phyloP scores from a whole-genome alignment of 2,888 invertebrate genomes.

The Pedicia rivosa region DNA sequence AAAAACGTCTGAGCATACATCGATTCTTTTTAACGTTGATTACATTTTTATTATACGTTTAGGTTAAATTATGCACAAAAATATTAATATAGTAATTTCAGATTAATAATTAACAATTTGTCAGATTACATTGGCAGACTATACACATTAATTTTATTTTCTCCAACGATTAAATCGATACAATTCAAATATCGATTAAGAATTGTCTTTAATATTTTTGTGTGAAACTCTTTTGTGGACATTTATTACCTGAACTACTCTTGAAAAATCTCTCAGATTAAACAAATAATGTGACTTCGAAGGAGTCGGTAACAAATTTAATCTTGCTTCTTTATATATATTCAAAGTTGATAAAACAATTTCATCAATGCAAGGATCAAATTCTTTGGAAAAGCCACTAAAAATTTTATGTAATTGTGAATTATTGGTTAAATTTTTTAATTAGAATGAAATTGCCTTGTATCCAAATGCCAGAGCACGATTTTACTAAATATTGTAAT shows the following conservation, averaged over 20 bases:
- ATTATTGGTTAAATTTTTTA: neutral
- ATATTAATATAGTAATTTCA: no score
- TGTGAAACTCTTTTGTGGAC: no score
- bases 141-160: no score
- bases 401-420: slow-evolving; percentile 12
- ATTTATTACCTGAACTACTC: slow-evolving; percentile 49
- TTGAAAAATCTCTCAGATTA: slow-evolving; percentile 83
- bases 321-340: slow-evolving; percentile 68
- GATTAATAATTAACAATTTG: no score
- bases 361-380: slow-evolving; percentile 82
- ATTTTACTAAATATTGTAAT: slow-evolving; percentile 77
- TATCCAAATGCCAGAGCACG: slow-evolving; percentile 88
- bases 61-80: no score
- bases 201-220: no score
- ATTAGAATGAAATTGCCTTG: slow-evolving; percentile 41
- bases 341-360: slow-evolving; percentile 74
- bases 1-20: no score
- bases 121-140: no score
- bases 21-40: no score
- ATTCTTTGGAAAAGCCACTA: slow-evolving; percentile 87
- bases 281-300: slow-evolving; percentile 90
- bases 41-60: no score
- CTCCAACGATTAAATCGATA: no score
- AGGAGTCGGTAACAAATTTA: slow-evolving; percentile 79
- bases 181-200: no score